Conservation (phyloP, 2,113 vertebrate species). For the Eleginops maclovinus region DNA sequence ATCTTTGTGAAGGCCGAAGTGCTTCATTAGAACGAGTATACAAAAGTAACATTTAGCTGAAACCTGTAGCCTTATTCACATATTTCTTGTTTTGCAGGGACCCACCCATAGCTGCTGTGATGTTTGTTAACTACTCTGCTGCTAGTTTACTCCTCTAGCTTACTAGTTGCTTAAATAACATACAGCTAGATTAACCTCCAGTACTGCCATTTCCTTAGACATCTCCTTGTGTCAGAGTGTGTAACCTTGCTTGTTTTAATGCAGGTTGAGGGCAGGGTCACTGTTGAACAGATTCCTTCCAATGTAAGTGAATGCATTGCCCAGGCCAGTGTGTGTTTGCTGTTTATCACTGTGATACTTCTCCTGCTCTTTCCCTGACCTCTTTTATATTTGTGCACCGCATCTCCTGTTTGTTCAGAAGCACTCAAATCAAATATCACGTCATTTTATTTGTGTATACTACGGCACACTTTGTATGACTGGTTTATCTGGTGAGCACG, state of each 20-base stretch:
- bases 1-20: neutral
- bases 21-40: neutral
- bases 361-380: neutral
- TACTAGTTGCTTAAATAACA: conserved; percentile 35
- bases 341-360: neutral
- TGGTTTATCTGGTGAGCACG: neutral
- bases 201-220: conserved; percentile 11
- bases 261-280: conserved; percentile 62
- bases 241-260: conserved; percentile 63
- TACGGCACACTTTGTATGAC: neutral
- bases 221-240: conserved; percentile 18
- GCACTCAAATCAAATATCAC: neutral
- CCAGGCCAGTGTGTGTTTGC: conserved; percentile 16
- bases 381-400: neutral
- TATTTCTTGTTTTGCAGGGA: too few relatives aligned
- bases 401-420: neutral
- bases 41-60: neutral
- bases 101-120: conserved; percentile 2
- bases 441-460: neutral
- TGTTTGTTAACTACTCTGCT: conserved; percentile 21
- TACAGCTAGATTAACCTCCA: conserved; percentile 24
- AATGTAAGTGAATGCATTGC: conserved; percentile 44
- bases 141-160: conserved; percentile 29
- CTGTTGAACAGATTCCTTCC: conserved; percentile 63
- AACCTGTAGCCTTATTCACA: neutral